Evolutionary conservation across 2,888 invertebrate genomes (phyloP), one percentile per base, ranked within the genome.

Genomic region (Unio delphinus): DNA sequence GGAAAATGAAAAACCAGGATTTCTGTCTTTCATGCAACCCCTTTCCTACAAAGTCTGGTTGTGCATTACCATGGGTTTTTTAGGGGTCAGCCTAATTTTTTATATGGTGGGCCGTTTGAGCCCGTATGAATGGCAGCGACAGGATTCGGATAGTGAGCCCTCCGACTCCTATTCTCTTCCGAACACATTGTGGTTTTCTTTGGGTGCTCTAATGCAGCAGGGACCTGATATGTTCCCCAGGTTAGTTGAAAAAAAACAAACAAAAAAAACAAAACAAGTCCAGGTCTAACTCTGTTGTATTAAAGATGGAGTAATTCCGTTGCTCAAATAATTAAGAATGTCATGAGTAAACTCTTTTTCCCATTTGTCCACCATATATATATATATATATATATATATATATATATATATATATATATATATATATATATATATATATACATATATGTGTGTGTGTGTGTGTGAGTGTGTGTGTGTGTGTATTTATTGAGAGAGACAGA

Each of bases 161-260:
- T 83, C 83, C 34, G 87, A 88, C 73, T 85, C 87, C 64, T 98
- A 98, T 91, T 96, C 95, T 86, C 95, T 98, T 88, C 93, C 96
- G 91, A 98, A 98, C 91, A 97, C 97, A 74, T 93, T 99, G 83
- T 99, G 99, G 99, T 99, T 98, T 91, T 95, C 98, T 0, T 92
- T 99, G 79, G 98, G 98, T 58, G 97, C 98, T 63, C 96, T 99
- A 90, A 98, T 99, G 96, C 98, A 98, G 91, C 99, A 99, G 91
- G 98, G 98, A 74, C 96, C 97, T 88, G 98, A 99, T 91, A 95
- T 98, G 81, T 95, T 97, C 71, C 98, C 99, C 60, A 94, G 96
- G 94, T 96, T 92, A 91, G 91, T 89, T 56, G n/a, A 4, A n/a
- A 62, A 45, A 3, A 45, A 63, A 65, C 60, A 94, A 96, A 94